A percentile compares a stretch with the other conserved stretches of the same genome.
Evolutionary conservation across 2,113 vertebrate genomes (phyloP).

Genomic region (Atrichornis clamosus): DNA sequence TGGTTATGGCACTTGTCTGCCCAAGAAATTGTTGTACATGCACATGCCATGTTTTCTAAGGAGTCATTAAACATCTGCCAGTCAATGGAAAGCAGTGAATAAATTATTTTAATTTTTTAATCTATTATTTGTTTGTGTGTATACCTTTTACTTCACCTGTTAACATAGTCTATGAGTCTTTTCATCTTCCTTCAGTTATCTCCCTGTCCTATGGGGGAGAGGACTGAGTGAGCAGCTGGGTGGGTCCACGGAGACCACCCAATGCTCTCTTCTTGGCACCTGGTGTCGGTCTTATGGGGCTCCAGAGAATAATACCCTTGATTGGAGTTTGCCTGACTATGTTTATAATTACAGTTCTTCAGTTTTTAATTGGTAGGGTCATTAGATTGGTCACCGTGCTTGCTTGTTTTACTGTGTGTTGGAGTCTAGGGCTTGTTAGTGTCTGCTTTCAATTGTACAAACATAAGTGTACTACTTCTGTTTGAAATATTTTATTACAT

Average conservation of each 20-base stretch:
- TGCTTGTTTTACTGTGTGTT: not conserved
- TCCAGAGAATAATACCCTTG: not conserved
- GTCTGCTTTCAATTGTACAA: not conserved
- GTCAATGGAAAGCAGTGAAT: not conserved
- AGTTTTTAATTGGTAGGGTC: not conserved
- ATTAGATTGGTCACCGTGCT: not conserved
- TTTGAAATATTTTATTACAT: not conserved
- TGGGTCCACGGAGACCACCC: not conserved
- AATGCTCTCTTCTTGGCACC: not conserved
- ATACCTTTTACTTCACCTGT: not conserved
- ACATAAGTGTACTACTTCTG: not conserved
- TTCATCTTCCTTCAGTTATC: not conserved
- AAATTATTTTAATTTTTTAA: not conserved
- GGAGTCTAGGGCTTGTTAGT: not conserved
- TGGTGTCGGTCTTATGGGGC: fast-evolving
- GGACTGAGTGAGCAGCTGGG: not conserved
- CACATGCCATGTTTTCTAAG: not conserved
- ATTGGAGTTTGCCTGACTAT: not conserved
- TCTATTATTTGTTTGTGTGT: not conserved
- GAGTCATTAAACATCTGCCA: not conserved
- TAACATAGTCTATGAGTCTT: not conserved
- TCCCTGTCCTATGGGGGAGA: fast-evolving
- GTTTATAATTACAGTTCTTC: not conserved
- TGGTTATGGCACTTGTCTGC: not conserved
- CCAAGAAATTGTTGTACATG: not conserved